Conservation (phyloP, 1,140 invertebrate genomes). For the Lutraria rhynchaena region DNA sequence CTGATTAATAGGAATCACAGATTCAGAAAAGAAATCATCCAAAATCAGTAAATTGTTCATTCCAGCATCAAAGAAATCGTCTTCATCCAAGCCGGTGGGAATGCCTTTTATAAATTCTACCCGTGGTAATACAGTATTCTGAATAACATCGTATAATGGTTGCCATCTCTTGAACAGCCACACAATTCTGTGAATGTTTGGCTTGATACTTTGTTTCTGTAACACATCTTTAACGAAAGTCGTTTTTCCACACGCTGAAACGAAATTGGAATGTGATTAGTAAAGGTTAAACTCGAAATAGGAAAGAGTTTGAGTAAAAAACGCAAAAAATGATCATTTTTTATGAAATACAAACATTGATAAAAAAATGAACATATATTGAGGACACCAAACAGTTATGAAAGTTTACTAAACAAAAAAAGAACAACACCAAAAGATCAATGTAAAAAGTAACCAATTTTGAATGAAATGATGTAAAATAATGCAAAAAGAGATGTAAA, state of each 20-base stretch:
- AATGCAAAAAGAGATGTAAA: not conserved
- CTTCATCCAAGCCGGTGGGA: slow-evolving; percentile 19
- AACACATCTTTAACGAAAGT: slow-evolving; percentile 19
- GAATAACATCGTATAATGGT: slow-evolving; percentile 31
- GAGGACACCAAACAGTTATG: not conserved
- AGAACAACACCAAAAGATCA: not conserved
- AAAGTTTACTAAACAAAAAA: not conserved
- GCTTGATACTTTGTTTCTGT: slow-evolving; percentile 6
- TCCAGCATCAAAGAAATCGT: slow-evolving; percentile 24
- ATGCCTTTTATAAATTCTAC: slow-evolving; percentile 46
- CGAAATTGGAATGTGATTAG: too few relatives aligned
- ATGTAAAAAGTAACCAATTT: not conserved
- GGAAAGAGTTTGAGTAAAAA: too few relatives aligned
- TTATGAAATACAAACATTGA: not conserved
- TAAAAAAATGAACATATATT: not conserved
- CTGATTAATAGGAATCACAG: slow-evolving; percentile 34
- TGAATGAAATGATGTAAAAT: not conserved
- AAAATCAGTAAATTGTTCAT: too few relatives aligned
- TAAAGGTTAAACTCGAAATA: too few relatives aligned
- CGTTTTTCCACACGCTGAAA: slow-evolving; percentile 38
- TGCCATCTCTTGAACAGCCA: slow-evolving; percentile 60
- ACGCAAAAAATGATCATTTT: too few relatives aligned
- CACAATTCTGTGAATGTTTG: slow-evolving; percentile 21
- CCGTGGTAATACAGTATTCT: slow-evolving; percentile 13
- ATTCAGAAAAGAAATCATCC: slow-evolving; percentile 14